Base-by-base conservation (phyloP, 2,888 invertebrate genomes). In the Luffia ferchaultella region DNA sequence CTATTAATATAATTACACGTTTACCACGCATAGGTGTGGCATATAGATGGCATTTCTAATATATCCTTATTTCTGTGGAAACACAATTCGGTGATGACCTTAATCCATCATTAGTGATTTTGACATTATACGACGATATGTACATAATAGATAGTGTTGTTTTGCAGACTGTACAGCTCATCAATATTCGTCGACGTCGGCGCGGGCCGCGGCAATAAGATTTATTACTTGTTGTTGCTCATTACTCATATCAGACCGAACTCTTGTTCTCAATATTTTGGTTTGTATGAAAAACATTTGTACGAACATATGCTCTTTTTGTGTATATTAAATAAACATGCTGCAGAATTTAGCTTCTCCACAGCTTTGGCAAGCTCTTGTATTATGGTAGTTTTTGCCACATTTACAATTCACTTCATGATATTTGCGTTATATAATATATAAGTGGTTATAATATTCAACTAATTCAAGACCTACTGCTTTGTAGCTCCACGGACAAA, bases 181-280 rank as follows among this genome's bases (percentile, higher is more conserved):
- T 52, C 52, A 52, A 52, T 52, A 50, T 49, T 19, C 46, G 52
- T 47, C 48, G 49, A 40, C 46, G 47, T 50, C 47, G 20, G 42
- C 42, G 40, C 49, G 49, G 42, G 42, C 41, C 52, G 49, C 42
- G 42, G 47, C 52, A 46, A 45, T 47, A 49, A 52, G 52, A 52
- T 52, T 52, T 52, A 52, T 52, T 52, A 52, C 43, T 49, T 41
- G 46, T 46, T 42, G 12, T 2, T 30, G 9, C 50, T 47, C 52
- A 52, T 52, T 52, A 52, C 49, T 50, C 47, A 52, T 44, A 44
- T 18, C 46, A 17, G 45, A 45, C 30, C 30, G 5, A 30, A 30
- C 30, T 30, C 30, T 30, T 30, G 30, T 30, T 30, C 30, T 12
- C 30, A 12, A 3, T 30, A 30, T 30, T 3, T 12, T 3, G 12